Conservation (phyloP, 2,888 invertebrate genomes). For the Monoplex corrugatus region DNA sequence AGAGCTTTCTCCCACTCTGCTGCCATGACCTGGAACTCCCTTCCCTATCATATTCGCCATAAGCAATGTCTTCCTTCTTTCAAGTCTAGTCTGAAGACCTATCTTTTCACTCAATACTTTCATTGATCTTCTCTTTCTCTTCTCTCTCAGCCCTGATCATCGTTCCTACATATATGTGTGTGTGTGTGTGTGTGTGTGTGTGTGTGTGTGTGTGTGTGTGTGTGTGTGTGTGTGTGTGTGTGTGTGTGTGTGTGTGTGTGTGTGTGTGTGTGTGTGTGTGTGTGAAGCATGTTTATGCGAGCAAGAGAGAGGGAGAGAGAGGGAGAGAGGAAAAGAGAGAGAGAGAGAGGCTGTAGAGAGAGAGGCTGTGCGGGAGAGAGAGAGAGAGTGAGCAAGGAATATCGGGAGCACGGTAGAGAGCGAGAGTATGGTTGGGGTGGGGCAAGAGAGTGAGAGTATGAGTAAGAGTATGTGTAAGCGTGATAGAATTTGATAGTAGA, state of each 20-base stretch:
- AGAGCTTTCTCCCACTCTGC: too few relatives aligned
- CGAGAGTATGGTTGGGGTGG: not conserved
- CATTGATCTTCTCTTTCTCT: too few relatives aligned
- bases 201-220: conserved; percentile 23
- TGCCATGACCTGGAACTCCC: too few relatives aligned
- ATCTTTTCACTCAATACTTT: too few relatives aligned
- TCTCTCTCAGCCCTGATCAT: not conserved
- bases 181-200: conserved; percentile 23
- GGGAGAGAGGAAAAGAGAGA: not conserved
- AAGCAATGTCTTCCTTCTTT: too few relatives aligned
- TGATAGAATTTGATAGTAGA: too few relatives aligned
- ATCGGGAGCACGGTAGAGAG: not conserved
- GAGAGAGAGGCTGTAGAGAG: not conserved
- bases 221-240: conserved; percentile 32
- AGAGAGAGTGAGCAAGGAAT: not conserved
- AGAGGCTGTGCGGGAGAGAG: not conserved
- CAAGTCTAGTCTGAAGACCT: too few relatives aligned
- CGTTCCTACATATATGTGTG: not conserved
- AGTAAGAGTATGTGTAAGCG: too few relatives aligned
- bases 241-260: conserved; percentile 29
- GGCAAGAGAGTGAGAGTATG: too few relatives aligned
- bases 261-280: not conserved
- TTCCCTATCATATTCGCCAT: too few relatives aligned
- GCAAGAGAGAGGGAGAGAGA: not conserved
- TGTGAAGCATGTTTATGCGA: too few relatives aligned